A percentile compares a stretch with the other conserved stretches of the same genome.
Conservation (phyloP, 1,140 invertebrate genomes). For the Adelges cooleyi region DNA sequence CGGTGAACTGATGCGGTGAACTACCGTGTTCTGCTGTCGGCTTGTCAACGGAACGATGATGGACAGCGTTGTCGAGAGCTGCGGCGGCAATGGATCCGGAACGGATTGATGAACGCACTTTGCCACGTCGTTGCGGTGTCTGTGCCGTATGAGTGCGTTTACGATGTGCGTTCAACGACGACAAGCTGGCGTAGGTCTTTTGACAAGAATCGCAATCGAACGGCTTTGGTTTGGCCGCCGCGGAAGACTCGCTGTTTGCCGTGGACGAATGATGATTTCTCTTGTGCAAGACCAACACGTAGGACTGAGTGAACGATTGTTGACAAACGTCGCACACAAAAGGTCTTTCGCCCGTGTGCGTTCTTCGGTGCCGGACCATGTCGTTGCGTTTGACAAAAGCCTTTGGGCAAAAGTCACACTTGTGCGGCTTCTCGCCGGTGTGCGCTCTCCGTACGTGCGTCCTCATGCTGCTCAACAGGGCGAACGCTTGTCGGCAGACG, state of each 20-base stretch:
- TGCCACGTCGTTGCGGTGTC: slow-evolving; percentile 42
- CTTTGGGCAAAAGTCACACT: slow-evolving; percentile 33
- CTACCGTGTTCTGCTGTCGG: slow-evolving; percentile 39
- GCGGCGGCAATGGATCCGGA: slow-evolving; percentile 47
- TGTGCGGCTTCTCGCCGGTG: slow-evolving; percentile 33
- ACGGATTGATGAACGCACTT: slow-evolving; percentile 43
- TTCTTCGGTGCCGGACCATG: slow-evolving; percentile 31
- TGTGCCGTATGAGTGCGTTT: slow-evolving; percentile 30
- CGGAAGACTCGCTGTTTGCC: too few relatives aligned
- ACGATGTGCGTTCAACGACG: slow-evolving; percentile 44
- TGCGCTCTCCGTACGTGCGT: slow-evolving; percentile 33
- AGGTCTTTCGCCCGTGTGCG: slow-evolving; percentile 34
- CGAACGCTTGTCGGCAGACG: slow-evolving; percentile 58
- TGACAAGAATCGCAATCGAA: slow-evolving; percentile 40
- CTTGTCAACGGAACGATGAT: slow-evolving; percentile 59
- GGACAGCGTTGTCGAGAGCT: slow-evolving; percentile 56
- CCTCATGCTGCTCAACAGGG: slow-evolving; percentile 28
- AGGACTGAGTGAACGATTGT: slow-evolving; percentile 32
- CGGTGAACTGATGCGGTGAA: too few relatives aligned
- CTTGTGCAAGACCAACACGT: slow-evolving; percentile 30
- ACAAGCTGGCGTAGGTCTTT: slow-evolving; percentile 52
- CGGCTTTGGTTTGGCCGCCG: slow-evolving; percentile 40
- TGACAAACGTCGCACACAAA: slow-evolving; percentile 33
- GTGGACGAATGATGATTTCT: slow-evolving; percentile 32
- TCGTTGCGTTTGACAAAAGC: slow-evolving; percentile 29